These are phyloP conservation scores for Dexiosoma caninum DNA, from an alignment of 2,888 invertebrate genomes.

Conservation along the genomic window DNA sequence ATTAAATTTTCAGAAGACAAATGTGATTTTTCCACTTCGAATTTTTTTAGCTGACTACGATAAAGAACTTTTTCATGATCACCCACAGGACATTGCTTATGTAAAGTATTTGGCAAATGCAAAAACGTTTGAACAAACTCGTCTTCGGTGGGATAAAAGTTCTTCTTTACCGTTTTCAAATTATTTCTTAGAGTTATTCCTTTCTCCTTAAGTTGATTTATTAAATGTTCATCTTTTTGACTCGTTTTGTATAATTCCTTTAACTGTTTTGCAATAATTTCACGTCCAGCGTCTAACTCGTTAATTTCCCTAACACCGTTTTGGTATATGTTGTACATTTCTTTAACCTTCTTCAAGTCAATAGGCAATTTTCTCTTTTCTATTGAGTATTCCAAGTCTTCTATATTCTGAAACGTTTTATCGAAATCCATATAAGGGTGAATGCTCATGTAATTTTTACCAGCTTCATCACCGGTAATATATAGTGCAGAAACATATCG, in stretches of 20 bases:
- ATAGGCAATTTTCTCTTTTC: conserved; percentile 79
- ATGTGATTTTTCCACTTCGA: conserved; percentile 70
- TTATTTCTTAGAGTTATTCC: conserved; percentile 81
- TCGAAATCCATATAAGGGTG: conserved; percentile 84
- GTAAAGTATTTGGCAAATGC: conserved; percentile 84
- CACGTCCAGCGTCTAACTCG: conserved; percentile 79
- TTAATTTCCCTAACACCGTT: conserved; percentile 79
- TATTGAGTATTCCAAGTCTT: conserved; percentile 80
- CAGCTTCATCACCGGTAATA: conserved; percentile 84
- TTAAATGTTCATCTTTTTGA: conserved; percentile 46
- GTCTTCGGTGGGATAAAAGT: conserved; percentile 86
- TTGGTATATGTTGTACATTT: conserved; percentile 82
- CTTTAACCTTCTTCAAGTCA: conserved; percentile 80
- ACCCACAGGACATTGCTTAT: conserved; percentile 81
- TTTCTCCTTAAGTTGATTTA: conserved; percentile 80
- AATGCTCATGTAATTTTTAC: conserved; percentile 83
- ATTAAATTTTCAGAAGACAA: conserved; percentile 72
- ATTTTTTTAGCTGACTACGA: conserved; percentile 64
- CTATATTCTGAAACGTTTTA: conserved; percentile 79
- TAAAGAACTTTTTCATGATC: conserved; percentile 70
- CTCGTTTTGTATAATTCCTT: conserved; percentile 76
- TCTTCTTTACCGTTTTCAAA: conserved; percentile 81
- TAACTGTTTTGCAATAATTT: conserved; percentile 79
- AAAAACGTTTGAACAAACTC: conserved; percentile 82
- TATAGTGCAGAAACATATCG: conserved; percentile 74